Evolutionary conservation across 2,113 vertebrate species (phyloP), one percentile per base, ranked within the genome.

Genomic region (Actenoides hombroni): DNA sequence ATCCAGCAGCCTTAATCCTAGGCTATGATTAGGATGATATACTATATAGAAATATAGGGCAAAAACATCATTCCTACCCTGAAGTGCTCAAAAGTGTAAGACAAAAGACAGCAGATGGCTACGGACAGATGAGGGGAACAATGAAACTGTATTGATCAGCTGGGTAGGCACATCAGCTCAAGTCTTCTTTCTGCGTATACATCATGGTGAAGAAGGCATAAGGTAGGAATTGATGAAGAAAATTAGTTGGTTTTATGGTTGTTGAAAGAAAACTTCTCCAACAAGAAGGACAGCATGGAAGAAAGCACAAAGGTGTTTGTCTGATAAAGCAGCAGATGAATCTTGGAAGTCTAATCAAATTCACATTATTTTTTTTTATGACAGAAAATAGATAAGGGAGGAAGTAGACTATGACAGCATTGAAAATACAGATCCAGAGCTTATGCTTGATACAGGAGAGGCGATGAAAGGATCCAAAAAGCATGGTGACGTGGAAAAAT

Each of bases 41-140:
- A 63, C 31, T 6, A 1, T 70, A 59, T 9, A 86, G 84, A 59
- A 93, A 95, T 94, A 90, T 67, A 91, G 91, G 93, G 54, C 84
- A 80, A 70, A 93, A 90, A 63, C 75, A 91, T 93, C 85, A 94
- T 91, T 93, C 61, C 87, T 91, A 46, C 67, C 84, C 67, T 33
- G 82, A 96, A 80, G 90, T 91, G 64, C 94, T 95, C 75, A 13
- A n/a, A 90, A 95, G 74, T 92, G 2, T 65, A 69, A 95, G 63
- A 97, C 94, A 96, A 97, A 95, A 91, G 94, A 76, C 49, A 91
- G 78, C 96, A 97, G 96, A 97, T 96, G 96, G 96, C 92, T 88
- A 76, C 25, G 54, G 87, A 40, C 85, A 88, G 93, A 94, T 74
- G 92, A 96, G 63, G 63, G 49, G 91, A 95, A 97, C 93, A 96